phyloP scores from a whole-genome alignment of 2,888 invertebrate genomes.

The Polyommatus icarus region DNA sequence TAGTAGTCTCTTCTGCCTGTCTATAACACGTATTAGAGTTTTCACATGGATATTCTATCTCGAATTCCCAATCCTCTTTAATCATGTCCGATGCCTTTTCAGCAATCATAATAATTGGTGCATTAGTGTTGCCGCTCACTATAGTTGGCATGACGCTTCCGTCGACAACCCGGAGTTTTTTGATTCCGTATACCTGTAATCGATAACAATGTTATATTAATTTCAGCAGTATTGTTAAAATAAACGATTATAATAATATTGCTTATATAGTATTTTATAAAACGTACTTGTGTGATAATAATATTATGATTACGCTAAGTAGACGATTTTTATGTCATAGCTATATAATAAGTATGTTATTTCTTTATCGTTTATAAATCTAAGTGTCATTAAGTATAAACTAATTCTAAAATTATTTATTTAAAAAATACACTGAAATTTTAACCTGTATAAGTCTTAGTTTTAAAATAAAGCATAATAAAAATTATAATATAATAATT shows the following conservation, averaged over 20 bases:
- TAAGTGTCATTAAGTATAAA: too few relatives aligned
- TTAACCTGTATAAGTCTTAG: too few relatives aligned
- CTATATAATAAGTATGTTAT: too few relatives aligned
- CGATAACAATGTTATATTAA: background rate
- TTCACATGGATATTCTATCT: constrained; percentile 30
- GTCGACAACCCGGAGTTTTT: constrained; percentile 87
- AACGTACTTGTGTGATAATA: too few relatives aligned
- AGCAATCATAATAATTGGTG: constrained; percentile 90
- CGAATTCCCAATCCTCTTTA: constrained; percentile 83
- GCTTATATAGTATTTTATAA: too few relatives aligned
- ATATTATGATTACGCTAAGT: too few relatives aligned
- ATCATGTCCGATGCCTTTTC: constrained; percentile 92
- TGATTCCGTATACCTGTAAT: constrained; percentile 83
- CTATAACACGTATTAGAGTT: constrained; percentile 29
- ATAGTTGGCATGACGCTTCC: constrained; percentile 92
- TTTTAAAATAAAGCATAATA: too few relatives aligned
- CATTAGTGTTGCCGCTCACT: constrained; percentile 89
- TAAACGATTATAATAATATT: too few relatives aligned
- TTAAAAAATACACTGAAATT: too few relatives aligned
- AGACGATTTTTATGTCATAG: too few relatives aligned
- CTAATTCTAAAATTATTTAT: too few relatives aligned
- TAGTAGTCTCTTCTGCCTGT: constrained; percentile 1
- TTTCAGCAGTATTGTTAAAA: background rate
- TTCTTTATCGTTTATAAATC: too few relatives aligned
- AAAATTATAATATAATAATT: constrained; percentile 38